Evolutionary conservation across 2,888 invertebrate genomes (phyloP).

Genomic region (Magallana nippona): DNA sequence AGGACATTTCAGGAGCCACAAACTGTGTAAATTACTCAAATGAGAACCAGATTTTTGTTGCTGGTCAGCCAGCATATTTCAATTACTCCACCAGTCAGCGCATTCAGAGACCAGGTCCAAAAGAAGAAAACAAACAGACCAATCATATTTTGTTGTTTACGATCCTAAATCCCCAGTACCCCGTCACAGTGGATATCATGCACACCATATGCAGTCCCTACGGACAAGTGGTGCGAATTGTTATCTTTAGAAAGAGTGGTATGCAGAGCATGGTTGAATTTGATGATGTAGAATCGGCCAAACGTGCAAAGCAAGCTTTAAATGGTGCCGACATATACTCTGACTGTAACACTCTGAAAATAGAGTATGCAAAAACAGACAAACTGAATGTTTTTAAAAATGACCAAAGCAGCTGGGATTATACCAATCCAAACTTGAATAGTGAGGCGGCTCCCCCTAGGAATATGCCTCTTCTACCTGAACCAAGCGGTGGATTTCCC

Average conservation of each 20-base stretch:
- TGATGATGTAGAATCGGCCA: conserved; percentile 95
- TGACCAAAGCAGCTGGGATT: conserved; percentile 95
- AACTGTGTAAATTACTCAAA: conserved; percentile 74
- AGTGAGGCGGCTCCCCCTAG: conserved; percentile 11
- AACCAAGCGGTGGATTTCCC: conserved; percentile 39
- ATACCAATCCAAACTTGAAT: conserved; percentile 84
- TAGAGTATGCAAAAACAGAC: conserved; percentile 98
- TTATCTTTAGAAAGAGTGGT: conserved; percentile 99
- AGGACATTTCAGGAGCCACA: conserved; percentile 69
- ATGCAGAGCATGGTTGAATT: conserved; percentile 99
- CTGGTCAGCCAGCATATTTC: conserved; percentile 79
- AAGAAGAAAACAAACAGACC: conserved; percentile 81
- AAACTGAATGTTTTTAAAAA: conserved; percentile 96
- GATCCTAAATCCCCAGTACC: conserved; percentile 98
- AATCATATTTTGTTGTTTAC: conserved; percentile 98
- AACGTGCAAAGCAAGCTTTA: conserved; percentile 94
- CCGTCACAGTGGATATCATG: conserved; percentile 99
- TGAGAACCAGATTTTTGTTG: conserved; percentile 79
- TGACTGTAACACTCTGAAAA: conserved; percentile 99
- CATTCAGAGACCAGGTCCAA: conserved; percentile 74
- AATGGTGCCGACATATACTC: conserved; percentile 99
- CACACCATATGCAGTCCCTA: conserved; percentile 97
- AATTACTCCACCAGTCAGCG: conserved; percentile 81
- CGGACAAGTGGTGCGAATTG: conserved; percentile 97
- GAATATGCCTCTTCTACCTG: conserved; percentile 12